phyloP scores from a whole-genome alignment of 1,140 invertebrate genomes.

The Spodoptera litura region DNA sequence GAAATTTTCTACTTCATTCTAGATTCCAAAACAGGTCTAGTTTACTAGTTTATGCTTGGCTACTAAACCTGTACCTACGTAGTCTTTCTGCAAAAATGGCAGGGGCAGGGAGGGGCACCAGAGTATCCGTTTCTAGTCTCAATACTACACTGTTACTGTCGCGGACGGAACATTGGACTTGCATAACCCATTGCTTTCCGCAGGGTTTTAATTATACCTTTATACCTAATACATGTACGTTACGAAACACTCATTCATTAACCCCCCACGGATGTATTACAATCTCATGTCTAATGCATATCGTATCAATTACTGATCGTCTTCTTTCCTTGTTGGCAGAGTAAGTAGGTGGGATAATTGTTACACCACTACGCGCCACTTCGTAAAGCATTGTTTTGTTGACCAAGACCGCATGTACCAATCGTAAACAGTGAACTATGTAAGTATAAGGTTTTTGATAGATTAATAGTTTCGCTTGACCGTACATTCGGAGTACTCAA shows the following conservation, averaged over 20 bases:
- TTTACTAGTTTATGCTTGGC: constrained; percentile 59
- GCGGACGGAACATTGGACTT: constrained; percentile 34
- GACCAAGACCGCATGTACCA: too few relatives aligned
- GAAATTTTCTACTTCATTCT: constrained; percentile 43
- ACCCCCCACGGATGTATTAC: constrained; percentile 25
- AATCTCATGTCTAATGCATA: constrained; percentile 16
- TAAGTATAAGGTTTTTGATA: too few relatives aligned
- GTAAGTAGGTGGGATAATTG: constrained; percentile 4
- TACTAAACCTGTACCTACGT: constrained; percentile 25
- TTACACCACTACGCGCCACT: not conserved
- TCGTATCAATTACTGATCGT: constrained; percentile 2
- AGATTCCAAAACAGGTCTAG: constrained; percentile 59
- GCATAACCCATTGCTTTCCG: constrained; percentile 19
- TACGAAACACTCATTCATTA: constrained; percentile 26
- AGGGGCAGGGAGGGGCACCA: not conserved
- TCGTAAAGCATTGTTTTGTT: too few relatives aligned
- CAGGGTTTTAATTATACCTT: constrained; percentile 16
- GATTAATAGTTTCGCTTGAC: too few relatives aligned
- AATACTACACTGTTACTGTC: constrained; percentile 11
- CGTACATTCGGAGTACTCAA: too few relatives aligned
- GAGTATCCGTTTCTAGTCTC: not conserved
- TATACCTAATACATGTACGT: constrained; percentile 11
- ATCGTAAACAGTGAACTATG: too few relatives aligned
- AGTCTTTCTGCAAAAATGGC: not conserved
- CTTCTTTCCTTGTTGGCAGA: constrained; percentile 9